Evolutionary conservation across 2,797 vertebrate genomes (phyloP).

Genomic region (Coregonus ussuriensis): DNA sequence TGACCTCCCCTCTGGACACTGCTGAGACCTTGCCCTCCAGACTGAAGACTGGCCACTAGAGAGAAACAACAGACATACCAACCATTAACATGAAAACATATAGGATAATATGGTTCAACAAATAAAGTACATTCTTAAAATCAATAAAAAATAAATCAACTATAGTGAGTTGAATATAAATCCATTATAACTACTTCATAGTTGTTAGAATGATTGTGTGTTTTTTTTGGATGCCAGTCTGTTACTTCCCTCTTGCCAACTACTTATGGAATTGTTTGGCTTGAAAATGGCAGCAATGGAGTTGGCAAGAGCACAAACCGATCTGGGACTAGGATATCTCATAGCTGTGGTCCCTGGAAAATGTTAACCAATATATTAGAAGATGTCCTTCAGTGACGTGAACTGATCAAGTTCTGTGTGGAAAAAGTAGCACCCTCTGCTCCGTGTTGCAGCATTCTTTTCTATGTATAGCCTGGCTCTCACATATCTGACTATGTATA

Average conservation of each 20-base stretch:
- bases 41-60: conserved; percentile 76
- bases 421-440: conserved; percentile 57
- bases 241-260: no score
- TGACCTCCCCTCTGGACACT: conserved; percentile 76
- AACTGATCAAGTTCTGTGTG: conserved; percentile 32
- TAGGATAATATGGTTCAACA: background rate
- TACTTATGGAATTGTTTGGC: background rate
- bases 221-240: background rate
- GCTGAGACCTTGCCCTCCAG: conserved; percentile 84
- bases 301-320: background rate
- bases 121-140: background rate
- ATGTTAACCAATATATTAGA: background rate
- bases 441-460: conserved; percentile 38
- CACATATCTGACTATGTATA: conserved; percentile 71
- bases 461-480: conserved; percentile 64
- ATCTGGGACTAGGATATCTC: background rate
- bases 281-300: background rate
- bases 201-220: background rate
- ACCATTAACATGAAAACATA: background rate
- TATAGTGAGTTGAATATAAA: background rate
- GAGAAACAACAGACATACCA: conserved; percentile 4
- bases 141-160: background rate
- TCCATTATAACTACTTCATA: background rate
- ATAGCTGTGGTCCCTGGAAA: background rate
- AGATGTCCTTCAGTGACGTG: conserved; percentile 31